Conservation (phyloP, 2,888 invertebrate species). For the Coenonympha glycerion region DNA sequence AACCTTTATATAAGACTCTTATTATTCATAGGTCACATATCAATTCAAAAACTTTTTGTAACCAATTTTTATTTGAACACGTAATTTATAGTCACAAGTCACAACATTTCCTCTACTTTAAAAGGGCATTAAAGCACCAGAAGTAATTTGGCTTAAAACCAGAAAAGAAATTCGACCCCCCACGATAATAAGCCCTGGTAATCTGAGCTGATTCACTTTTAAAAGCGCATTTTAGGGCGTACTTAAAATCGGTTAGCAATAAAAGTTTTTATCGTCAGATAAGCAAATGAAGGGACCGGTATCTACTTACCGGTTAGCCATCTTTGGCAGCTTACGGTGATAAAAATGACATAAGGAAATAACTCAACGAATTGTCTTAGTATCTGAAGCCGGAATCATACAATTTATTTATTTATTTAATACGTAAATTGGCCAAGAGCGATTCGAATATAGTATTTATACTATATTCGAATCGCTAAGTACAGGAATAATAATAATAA, state of each 20-base stretch:
- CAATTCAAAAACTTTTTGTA: no score
- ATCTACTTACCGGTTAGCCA: neutral
- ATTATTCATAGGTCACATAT: no score
- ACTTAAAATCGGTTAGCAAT: constrained; percentile 17
- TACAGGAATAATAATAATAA: no score
- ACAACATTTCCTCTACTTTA: neutral
- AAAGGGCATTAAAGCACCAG: neutral
- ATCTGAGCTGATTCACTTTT: constrained; percentile 13
- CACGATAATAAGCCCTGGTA: neutral
- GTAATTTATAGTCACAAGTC: neutral
- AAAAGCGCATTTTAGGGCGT: constrained; percentile 9
- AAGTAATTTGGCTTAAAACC: neutral
- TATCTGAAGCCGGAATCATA: no score
- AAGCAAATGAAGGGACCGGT: constrained; percentile 3
- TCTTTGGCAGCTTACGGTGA: neutral
- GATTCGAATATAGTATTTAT: no score
- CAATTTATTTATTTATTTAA: no score
- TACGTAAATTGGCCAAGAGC: no score
- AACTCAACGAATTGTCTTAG: neutral
- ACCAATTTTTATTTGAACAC: neutral
- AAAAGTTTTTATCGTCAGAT: constrained; percentile 19
- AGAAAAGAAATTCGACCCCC: neutral
- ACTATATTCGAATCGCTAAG: no score
- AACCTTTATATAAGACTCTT: no score
- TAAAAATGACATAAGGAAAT: neutral